Evolutionary conservation across 2,113 vertebrate genomes (phyloP), one percentile per base, ranked within the genome.

Genomic region (Pollachius pollachius): DNA sequence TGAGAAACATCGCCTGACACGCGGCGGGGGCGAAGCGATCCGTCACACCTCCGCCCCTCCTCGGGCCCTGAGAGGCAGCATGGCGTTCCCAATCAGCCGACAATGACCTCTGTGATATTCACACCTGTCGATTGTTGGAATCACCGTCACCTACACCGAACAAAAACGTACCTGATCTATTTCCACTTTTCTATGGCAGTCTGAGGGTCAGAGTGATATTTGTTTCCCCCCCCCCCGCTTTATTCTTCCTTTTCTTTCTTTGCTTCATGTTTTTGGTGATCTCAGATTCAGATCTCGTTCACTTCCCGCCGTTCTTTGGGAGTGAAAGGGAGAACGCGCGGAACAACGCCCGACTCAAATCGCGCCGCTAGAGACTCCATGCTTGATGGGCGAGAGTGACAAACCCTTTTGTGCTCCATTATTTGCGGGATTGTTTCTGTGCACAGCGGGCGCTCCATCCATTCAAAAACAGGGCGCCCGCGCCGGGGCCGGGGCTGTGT

Each of bases 401-500:
- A 68, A 67, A 79, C 68, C 41, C 78, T 72, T 64, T 80, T 80
- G 75, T 81, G 73, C 65, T 27, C 61, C 52, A 23, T 72, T 66
- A 68, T 59, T 34, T 11, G 21, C 75, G 5, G 13, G 61, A 60
- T 23, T 59, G 19, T 68, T 68, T 77, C 60, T 25, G 63, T 56
- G 9, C 41, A 62, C 15, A 13, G 59, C 8, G 21, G 57, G 30
- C 19, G 48, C 41, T 13, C 41, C 9, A 37, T 71, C 70, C 25
- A 19, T 67, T 70, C 72, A 5, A 27, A 41, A 25, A 68, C 54
- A 60, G 37, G 5, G 64, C 16, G 9, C 30, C 68, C 5, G 59
- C 70, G 58, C 67, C 4, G 69, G 69, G 61, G 18, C 74, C 69
- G 77, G 84, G 81, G 73, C 65, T 73, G 34, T 2, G 78, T 79